Evolutionary conservation across 2,113 vertebrate genomes (phyloP).

Genomic region (Nerophis ophidion): DNA sequence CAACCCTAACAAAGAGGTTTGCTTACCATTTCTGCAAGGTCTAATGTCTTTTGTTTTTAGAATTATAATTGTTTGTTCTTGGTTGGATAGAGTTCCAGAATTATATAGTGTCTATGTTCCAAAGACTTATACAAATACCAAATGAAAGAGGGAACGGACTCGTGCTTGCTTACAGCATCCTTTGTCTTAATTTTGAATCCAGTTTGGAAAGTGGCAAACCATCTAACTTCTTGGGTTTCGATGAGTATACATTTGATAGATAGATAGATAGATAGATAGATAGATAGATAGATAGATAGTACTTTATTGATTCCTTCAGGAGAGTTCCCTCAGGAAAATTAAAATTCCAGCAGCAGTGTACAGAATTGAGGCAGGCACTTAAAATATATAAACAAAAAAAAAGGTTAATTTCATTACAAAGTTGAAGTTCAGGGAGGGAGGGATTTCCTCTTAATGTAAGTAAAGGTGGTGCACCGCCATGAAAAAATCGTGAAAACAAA

Average conservation of each 20-base stretch:
- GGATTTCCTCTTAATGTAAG: no score
- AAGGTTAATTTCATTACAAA: no score
- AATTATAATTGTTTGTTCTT: conserved; percentile 8
- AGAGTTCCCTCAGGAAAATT: no score
- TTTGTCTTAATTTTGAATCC: conserved; percentile 35
- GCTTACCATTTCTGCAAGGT: conserved; percentile 4
- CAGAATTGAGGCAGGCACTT: no score
- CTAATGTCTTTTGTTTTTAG: neutral
- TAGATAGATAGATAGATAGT: no score
- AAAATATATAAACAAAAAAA: no score
- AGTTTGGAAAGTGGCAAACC: conserved; percentile 27
- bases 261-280: no score
- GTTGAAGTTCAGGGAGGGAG: no score
- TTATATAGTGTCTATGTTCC: conserved; percentile 5
- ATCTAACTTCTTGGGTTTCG: conserved; percentile 34
- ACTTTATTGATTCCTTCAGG: no score
- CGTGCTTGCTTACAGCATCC: conserved; percentile 8
- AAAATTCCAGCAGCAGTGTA: no score
- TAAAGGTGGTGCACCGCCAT: no score
- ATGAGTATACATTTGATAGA: conserved; percentile 4
- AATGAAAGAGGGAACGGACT: conserved; percentile 19
- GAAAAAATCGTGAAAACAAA: no score
- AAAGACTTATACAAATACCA: conserved; percentile 2
- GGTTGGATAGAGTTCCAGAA: neutral
- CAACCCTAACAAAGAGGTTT: conserved; percentile 88